Conservation (phyloP, 2,888 invertebrate species). For the Drosophila kambysellisi region DNA sequence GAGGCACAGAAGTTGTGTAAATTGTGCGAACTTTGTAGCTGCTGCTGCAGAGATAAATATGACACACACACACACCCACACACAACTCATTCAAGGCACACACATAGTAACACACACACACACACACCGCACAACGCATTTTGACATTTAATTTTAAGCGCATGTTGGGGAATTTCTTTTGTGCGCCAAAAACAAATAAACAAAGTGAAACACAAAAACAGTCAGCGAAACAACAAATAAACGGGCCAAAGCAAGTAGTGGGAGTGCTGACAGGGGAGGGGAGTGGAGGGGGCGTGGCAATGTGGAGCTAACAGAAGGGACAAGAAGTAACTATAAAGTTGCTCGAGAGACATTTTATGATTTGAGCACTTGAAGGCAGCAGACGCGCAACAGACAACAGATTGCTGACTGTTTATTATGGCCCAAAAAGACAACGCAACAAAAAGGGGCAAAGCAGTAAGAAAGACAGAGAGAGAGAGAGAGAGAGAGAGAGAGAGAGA, state of each 20-base stretch:
- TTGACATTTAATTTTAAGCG: conserved; percentile 83
- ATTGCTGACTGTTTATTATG: conserved; percentile 79
- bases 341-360: conserved; percentile 79
- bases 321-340: conserved; percentile 77
- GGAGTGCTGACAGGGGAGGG: too few relatives aligned
- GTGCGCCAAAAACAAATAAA: conserved; percentile 75
- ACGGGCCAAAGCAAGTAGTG: background rate
- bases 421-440: conserved; percentile 54
- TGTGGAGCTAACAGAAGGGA: conserved; percentile 5
- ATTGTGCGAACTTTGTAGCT: conserved; percentile 78
- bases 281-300: too few relatives aligned
- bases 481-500: background rate
- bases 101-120: conserved; percentile 12
- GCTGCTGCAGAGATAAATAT: conserved; percentile 66
- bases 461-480: background rate
- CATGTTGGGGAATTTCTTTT: conserved; percentile 83
- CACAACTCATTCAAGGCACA: conserved; percentile 35
- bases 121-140: conserved; percentile 51
- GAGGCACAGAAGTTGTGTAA: conserved; percentile 74
- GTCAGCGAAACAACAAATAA: conserved; percentile 43
- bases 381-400: conserved; percentile 79
- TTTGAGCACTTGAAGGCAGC: conserved; percentile 80
- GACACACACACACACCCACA: conserved; percentile 44
- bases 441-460: background rate
- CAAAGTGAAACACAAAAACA: conserved; percentile 70